These are phyloP conservation scores for Cenopis cana DNA, from an alignment of 2,888 invertebrate species.

Conservation along the genomic window DNA sequence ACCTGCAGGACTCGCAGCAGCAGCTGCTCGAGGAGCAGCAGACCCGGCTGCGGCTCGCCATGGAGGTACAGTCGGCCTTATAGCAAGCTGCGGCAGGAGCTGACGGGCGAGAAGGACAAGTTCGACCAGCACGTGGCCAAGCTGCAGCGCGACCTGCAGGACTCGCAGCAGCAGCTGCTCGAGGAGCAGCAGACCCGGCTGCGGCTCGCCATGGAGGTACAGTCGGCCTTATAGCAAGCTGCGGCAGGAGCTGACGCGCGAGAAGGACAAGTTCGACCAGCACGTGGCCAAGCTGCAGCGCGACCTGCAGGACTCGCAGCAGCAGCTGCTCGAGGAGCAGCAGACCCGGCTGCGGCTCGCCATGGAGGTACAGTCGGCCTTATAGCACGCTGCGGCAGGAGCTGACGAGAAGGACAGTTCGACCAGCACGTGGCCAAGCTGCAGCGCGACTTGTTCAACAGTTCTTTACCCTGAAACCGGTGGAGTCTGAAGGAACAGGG, in stretches of 20 bases:
- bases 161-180: constrained; percentile 91
- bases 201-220: constrained; percentile 95
- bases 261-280: constrained; percentile 97
- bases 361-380: constrained; percentile 94
- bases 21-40: constrained; percentile 90
- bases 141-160: constrained; percentile 94
- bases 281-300: constrained; percentile 93
- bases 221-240: too few species aligned
- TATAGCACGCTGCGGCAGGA: constrained; percentile 98
- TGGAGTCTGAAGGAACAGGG: background rate
- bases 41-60: constrained; percentile 90
- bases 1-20: constrained; percentile 94
- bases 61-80: constrained; percentile 94
- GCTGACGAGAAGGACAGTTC: constrained; percentile 96
- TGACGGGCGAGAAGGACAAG: constrained; percentile 97
- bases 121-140: constrained; percentile 94
- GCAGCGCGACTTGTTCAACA: constrained; percentile 88
- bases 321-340: constrained; percentile 90
- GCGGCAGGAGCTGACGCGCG: constrained; percentile 96
- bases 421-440: constrained; percentile 93
- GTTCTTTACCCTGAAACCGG: background rate
- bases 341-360: constrained; percentile 90
- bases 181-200: constrained; percentile 89
- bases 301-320: constrained; percentile 94
- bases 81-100: constrained; percentile 97